phyloP scores from a whole-genome alignment of 2,113 vertebrate species.

The Nycticorax nycticorax region DNA sequence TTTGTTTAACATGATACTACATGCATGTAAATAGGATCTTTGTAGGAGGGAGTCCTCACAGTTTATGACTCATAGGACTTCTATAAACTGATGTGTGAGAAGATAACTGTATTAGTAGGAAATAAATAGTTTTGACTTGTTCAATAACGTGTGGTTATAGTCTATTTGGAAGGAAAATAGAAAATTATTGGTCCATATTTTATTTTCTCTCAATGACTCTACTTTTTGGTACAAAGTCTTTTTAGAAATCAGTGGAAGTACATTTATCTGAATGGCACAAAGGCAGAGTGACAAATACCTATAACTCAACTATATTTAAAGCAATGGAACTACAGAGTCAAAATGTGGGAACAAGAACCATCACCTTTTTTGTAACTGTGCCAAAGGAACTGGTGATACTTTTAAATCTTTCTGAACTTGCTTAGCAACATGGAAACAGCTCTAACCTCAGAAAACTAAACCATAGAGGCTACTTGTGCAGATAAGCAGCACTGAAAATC shows the following conservation, averaged over 20 bases:
- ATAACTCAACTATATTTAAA: background rate
- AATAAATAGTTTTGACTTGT: background rate
- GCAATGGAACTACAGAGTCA: background rate
- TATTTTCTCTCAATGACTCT: background rate
- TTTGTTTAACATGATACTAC: background rate
- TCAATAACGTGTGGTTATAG: background rate
- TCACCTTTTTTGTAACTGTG: background rate
- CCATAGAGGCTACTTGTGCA: background rate
- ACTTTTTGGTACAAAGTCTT: background rate
- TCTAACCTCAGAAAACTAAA: background rate
- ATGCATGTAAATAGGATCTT: background rate
- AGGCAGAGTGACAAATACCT: background rate
- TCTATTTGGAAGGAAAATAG: background rate
- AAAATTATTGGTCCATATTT: background rate
- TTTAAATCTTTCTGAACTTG: background rate
- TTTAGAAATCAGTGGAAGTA: background rate
- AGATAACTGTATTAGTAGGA: background rate
- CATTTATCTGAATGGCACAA: background rate
- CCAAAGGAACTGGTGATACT: background rate
- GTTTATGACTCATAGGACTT: background rate
- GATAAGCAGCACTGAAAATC: background rate
- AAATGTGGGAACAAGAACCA: background rate
- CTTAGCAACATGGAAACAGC: background rate
- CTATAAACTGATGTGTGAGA: background rate
- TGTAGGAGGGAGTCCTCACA: background rate